Evolutionary conservation across 2,113 vertebrate genomes (phyloP).

Genomic region (Nipponia nippon): DNA sequence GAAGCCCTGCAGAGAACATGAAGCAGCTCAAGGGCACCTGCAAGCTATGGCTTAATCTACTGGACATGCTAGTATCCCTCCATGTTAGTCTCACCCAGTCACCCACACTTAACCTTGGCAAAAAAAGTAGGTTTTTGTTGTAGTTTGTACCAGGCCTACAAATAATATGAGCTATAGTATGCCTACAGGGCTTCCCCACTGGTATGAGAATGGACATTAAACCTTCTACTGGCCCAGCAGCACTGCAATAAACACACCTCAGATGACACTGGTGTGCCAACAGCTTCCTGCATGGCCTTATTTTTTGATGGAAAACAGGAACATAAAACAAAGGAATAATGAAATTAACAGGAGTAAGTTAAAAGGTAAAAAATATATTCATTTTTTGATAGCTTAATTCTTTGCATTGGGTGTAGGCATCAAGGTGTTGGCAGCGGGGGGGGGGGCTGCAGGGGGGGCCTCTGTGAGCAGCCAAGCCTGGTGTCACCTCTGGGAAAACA

Average conservation of each 20-base stretch:
- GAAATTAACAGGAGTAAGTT: not conserved
- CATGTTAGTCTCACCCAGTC: not conserved
- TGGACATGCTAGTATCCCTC: not conserved
- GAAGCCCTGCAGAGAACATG: not conserved
- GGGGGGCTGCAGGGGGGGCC: not conserved
- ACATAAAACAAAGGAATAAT: not conserved
- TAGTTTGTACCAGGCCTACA: not conserved
- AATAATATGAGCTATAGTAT: not conserved
- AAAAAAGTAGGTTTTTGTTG: not conserved
- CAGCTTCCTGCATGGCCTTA: not conserved
- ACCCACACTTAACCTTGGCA: not conserved
- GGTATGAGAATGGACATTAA: not conserved
- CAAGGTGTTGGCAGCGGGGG: no score
- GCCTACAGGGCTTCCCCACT: not conserved
- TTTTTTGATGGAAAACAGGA: not conserved
- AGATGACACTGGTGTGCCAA: not conserved
- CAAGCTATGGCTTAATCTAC: not conserved
- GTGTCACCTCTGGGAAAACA: not conserved
- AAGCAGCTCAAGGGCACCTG: not conserved
- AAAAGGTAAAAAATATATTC: not conserved
- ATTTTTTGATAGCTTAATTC: not conserved
- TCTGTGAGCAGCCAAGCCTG: not conserved
- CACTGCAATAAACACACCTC: not conserved
- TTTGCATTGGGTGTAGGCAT: not conserved
- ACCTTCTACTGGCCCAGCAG: not conserved